Evolutionary conservation across 2,888 invertebrate species (phyloP).

Genomic region (Pollenia amentaria): DNA sequence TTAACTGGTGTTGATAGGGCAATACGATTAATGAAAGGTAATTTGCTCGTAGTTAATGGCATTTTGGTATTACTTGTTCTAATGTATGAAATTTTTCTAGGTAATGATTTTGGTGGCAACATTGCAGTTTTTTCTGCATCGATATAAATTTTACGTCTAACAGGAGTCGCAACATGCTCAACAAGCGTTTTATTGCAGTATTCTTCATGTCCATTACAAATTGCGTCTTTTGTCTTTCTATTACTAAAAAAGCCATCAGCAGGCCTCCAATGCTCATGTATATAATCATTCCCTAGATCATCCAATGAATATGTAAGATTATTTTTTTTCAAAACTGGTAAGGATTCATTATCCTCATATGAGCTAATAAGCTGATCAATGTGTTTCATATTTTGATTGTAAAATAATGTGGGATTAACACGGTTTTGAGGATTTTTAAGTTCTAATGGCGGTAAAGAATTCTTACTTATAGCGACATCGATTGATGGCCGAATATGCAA

Average conservation of each 20-base stretch:
- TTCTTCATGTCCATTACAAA: neutral
- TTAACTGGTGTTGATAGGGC: constrained; percentile 67
- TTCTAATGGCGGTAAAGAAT: neutral
- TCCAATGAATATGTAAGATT: neutral
- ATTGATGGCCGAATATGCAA: constrained; percentile 1
- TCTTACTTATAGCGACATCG: neutral
- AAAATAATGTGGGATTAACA: neutral
- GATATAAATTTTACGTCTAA: constrained; percentile 6
- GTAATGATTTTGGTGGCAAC: constrained; percentile 77
- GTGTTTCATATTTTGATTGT: neutral
- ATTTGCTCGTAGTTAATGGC: constrained; percentile 76
- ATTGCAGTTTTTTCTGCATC: constrained; percentile 76
- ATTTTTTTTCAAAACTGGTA: constrained; percentile 85
- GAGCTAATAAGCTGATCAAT: neutral
- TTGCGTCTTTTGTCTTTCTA: neutral
- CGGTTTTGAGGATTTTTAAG: neutral
- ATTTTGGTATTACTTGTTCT: constrained; percentile 60
- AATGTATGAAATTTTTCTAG: constrained; percentile 53
- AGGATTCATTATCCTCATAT: neutral
- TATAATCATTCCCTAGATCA: neutral
- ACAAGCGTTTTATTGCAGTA: neutral
- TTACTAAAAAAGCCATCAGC: constrained; percentile 83
- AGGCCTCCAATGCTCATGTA: constrained; percentile 83
- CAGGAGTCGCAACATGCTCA: constrained; percentile 39
- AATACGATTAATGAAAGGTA: constrained; percentile 49